These are phyloP conservation scores for Phaethon lepturus DNA, from an alignment of 2,113 vertebrate genomes.

Conservation along the genomic window DNA sequence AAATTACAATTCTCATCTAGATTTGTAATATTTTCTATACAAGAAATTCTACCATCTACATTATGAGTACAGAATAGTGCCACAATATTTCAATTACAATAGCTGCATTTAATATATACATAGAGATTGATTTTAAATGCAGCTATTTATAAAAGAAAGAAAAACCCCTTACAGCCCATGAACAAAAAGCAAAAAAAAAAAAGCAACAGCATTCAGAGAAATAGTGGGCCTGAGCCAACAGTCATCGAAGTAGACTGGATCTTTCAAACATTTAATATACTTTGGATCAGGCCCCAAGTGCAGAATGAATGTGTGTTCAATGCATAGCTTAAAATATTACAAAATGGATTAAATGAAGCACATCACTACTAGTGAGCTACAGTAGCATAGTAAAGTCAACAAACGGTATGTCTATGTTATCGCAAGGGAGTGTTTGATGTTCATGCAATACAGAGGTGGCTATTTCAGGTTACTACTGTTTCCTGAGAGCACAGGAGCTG, in stretches of 20 bases:
- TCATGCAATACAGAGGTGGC: conserved; percentile 8
- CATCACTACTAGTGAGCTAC: conserved; percentile 6
- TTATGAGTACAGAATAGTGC: background rate
- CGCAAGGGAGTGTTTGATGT: background rate
- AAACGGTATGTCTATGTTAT: accelerated
- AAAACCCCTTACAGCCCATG: background rate
- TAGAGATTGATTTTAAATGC: conserved; percentile 23
- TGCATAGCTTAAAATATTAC: background rate
- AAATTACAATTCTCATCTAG: background rate
- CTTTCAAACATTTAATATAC: background rate
- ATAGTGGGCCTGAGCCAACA: conserved; percentile 40
- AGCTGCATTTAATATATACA: background rate
- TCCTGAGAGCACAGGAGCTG: conserved; percentile 4
- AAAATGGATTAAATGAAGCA: background rate
- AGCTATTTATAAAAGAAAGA: conserved; percentile 1
- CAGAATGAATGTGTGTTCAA: background rate
- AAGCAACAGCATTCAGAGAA: conserved; percentile 10
- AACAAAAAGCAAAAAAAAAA: background rate
- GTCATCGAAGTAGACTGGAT: background rate
- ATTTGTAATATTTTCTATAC: background rate
- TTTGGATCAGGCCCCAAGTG: conserved; percentile 49
- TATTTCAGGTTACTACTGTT: background rate
- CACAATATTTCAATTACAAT: conserved; percentile 17
- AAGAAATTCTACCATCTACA: background rate
- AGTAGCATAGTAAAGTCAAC: background rate